Evolutionary conservation across 2,113 vertebrate genomes (phyloP).

Genomic region (Pristiophorus japonicus): DNA sequence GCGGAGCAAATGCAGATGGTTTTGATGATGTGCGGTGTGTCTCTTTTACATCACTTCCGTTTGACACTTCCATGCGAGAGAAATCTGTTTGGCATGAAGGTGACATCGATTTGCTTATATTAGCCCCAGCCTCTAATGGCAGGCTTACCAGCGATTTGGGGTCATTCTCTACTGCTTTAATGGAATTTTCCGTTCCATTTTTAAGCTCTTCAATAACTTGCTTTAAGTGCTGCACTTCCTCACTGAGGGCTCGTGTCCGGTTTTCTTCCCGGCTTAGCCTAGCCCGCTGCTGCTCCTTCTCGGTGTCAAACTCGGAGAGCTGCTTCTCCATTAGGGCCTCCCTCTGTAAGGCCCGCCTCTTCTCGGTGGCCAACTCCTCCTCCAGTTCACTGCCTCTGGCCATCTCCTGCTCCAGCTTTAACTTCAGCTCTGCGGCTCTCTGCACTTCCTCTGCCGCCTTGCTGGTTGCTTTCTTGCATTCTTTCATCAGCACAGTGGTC

Average conservation of each 20-base stretch:
- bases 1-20: conserved; percentile 45
- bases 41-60: conserved; percentile 37
- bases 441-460: conserved; percentile 83
- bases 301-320: conserved; percentile 77
- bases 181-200: background rate
- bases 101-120: conserved; percentile 45
- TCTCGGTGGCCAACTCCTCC: conserved; percentile 68
- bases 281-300: conserved; percentile 74
- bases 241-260: conserved; percentile 69
- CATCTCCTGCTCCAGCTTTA: conserved; percentile 71
- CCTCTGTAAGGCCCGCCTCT: conserved; percentile 61
- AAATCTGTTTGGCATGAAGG: conserved; percentile 69
- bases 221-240: conserved; percentile 71
- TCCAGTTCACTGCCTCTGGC: conserved; percentile 66
- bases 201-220: conserved; percentile 61
- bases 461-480: conserved; percentile 84
- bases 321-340: conserved; percentile 79
- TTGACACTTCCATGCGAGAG: conserved; percentile 49
- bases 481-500: conserved; percentile 78
- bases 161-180: conserved; percentile 42
- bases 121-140: conserved; percentile 43
- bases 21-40: background rate
- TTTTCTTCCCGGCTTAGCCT: conserved; percentile 77
- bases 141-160: conserved; percentile 41
- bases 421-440: conserved; percentile 69